A percentile compares a stretch with the other conserved stretches of the same genome.
Conservation (phyloP, 2,888 invertebrate genomes). For the Ichneumon xanthorius region DNA sequence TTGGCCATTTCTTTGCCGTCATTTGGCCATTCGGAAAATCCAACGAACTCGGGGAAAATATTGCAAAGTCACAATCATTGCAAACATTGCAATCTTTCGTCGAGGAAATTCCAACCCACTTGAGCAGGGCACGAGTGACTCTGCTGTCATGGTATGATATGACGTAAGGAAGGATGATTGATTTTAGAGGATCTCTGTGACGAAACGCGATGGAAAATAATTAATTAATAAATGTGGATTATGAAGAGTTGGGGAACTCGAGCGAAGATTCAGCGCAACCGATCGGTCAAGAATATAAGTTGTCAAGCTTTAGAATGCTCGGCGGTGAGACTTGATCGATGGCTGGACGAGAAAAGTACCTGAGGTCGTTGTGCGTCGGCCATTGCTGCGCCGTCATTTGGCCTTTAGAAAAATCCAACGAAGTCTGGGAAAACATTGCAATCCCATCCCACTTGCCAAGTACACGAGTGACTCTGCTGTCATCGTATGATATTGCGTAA, state of each 20-base stretch:
- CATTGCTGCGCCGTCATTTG: too few species aligned
- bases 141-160: too few species aligned
- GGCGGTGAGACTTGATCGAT: constrained; percentile 31
- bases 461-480: too few species aligned
- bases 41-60: too few species aligned
- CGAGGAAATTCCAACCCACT: not conserved
- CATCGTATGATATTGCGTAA: too few species aligned
- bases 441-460: too few species aligned
- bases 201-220: not conserved
- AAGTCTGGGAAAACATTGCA: too few species aligned
- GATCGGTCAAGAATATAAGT: constrained; percentile 12
- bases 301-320: constrained; percentile 1
- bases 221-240: constrained; percentile 1
- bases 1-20: not conserved
- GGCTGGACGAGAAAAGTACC: not conserved
- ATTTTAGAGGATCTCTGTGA: not conserved
- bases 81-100: not conserved
- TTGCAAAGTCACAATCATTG: too few species aligned
- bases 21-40: too few species aligned
- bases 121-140: not conserved
- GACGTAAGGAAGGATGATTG: not conserved
- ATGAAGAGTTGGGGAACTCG: not conserved
- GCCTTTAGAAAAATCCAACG: too few species aligned
- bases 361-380: not conserved
- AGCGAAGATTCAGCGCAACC: not conserved